Percentiles rank a stretch among this genome's conserved stretches.
phyloP scores from a whole-genome alignment of 2,113 vertebrate genomes.

The Onychostoma macrolepis region DNA sequence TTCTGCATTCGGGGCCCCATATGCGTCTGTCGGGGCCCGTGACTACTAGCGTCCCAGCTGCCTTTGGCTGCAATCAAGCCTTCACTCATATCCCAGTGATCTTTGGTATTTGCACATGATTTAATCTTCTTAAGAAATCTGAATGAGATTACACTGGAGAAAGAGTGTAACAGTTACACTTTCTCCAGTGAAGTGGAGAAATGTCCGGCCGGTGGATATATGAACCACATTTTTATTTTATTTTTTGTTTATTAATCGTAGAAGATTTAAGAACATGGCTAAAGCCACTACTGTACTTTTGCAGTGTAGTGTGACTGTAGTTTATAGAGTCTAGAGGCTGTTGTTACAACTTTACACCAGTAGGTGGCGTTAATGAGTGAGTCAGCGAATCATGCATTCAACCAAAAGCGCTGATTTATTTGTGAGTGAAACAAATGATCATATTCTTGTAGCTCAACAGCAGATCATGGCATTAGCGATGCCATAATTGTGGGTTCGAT shows the following conservation, averaged over 20 bases:
- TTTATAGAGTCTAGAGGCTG: no score
- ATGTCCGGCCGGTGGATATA: neutral
- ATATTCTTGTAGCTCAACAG: neutral
- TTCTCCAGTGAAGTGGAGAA: neutral
- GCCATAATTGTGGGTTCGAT: no score
- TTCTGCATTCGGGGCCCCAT: slow-evolving; percentile 66
- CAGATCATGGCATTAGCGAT: no score
- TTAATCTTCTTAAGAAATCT: slow-evolving; percentile 12
- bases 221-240: neutral
- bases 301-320: neutral
- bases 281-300: neutral
- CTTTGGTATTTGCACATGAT: neutral
- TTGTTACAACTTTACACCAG: neutral
- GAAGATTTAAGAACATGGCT: neutral
- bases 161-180: neutral
- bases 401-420: neutral
- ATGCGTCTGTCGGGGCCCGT: neutral
- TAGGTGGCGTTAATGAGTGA: neutral
- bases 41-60: slow-evolving; percentile 44
- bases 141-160: slow-evolving; percentile 12
- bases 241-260: neutral
- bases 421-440: neutral
- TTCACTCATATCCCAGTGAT: neutral
- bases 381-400: neutral
- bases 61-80: slow-evolving; percentile 49